Evolutionary conservation across 2,888 invertebrate species (phyloP), one percentile per base, ranked within the genome.

Genomic region (Perithous albicinctus): DNA sequence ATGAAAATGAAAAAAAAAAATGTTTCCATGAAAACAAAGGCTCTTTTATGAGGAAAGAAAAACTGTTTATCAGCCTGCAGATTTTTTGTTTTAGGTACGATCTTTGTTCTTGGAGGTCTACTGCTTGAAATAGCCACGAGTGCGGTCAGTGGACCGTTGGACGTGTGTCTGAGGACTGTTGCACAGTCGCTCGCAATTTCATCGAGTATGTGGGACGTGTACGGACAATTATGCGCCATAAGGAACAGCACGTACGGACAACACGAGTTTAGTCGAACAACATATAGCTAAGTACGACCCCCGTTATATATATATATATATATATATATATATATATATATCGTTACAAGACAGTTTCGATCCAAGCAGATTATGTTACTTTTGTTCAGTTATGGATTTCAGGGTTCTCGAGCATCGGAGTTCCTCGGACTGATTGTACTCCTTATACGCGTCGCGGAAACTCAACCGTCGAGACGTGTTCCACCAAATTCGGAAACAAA

Each of bases 141-240:
- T 12, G 4, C 12, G 69, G 54, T 23, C 54, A 15, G 26, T 41
- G 15, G 26, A 51, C 26, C 69, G 41, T 41, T 26, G 23, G 35
- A 10, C 61, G 72, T 18, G 18, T 12, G 41, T 15, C 26, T 18
- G 35, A 15, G n/a, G n/a, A n/a, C n/a, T n/a, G n/a, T n/a, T n/a
- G n/a, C 26, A 56, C 32, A 15, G 46, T 61, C 38, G 20, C 32
- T 61, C 32, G 61, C 61, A 23, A 63, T 73, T 59, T 26, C 43
- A 51, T 70, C 64, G 76, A 20, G 77, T 78, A 77, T 77, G 78
- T 80, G 78, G 78, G 41, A 67, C 80, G 63, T 56, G 77, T 61
- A 41, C 59, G 66, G 18, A 72, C 66, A 67, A 77, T 80, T 78
- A 80, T 72, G 43, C 51, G 23, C 66, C n/a, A 35, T 66, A 72